phyloP scores from a whole-genome alignment of 2,888 invertebrate genomes.

The Heterodera filipjevi region DNA sequence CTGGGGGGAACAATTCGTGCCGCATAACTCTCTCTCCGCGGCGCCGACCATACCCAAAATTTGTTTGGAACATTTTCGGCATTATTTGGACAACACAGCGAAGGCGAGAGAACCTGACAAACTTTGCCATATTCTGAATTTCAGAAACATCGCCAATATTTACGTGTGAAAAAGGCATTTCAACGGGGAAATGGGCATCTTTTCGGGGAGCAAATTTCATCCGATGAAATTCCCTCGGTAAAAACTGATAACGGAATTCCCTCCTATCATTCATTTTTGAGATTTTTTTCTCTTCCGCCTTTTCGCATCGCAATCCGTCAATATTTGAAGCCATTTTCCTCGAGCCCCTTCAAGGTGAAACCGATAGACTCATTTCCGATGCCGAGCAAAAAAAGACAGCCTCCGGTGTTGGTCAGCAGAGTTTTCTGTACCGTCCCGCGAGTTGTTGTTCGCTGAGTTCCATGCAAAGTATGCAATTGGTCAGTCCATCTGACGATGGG shows the following conservation, averaged over 20 bases:
- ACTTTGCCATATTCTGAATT: conserved; percentile 16
- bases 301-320: conserved; percentile 48
- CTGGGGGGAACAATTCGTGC: conserved; percentile 94
- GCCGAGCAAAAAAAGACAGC: conserved; percentile 20
- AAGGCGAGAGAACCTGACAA: conserved; percentile 40
- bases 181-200: conserved; percentile 34
- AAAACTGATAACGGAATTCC: neutral
- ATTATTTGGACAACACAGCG: conserved; percentile 73
- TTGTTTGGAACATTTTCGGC: conserved; percentile 79
- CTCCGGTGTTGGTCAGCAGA: neutral
- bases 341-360: conserved; percentile 48
- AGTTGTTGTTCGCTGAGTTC: conserved; percentile 42
- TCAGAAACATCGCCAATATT: conserved; percentile 58
- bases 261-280: conserved; percentile 28
- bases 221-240: conserved; percentile 53
- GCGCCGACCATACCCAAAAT: conserved; percentile 70
- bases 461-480: conserved; percentile 45
- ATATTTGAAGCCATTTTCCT: conserved; percentile 60
- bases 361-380: conserved; percentile 48
- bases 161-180: conserved; percentile 52
- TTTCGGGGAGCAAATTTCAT: conserved; percentile 37
- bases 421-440: conserved; percentile 33
- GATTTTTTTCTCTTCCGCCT: conserved; percentile 58
- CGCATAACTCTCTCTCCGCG: conserved; percentile 74
- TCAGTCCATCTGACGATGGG: no score